phyloP scores from a whole-genome alignment of 2,888 invertebrate species.

The Drosophila lutescens region DNA sequence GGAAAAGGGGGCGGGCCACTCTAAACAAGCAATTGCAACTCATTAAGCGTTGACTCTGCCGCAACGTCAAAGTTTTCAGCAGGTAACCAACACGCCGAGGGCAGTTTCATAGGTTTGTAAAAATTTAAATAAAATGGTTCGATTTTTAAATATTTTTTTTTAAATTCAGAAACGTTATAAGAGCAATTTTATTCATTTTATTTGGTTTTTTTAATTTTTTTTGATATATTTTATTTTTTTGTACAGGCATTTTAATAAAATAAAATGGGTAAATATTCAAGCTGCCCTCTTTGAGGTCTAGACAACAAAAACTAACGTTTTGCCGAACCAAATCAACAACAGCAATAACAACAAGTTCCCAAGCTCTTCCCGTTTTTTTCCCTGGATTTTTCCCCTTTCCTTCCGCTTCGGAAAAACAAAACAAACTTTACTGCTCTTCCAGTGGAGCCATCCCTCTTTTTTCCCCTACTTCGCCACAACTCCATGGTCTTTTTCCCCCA shows the following conservation, averaged over 20 bases:
- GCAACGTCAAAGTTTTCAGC: slow-evolving; percentile 54
- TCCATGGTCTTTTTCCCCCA: slow-evolving; percentile 9
- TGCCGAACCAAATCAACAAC: slow-evolving; percentile 32
- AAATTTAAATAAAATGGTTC: neutral
- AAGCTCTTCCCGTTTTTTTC: slow-evolving; percentile 14
- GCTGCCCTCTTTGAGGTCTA: slow-evolving; percentile 3
- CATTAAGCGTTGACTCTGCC: slow-evolving; percentile 70
- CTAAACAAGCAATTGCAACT: slow-evolving; percentile 74
- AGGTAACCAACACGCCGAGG: slow-evolving; percentile 42
- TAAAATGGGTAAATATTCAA: neutral
- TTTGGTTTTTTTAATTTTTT: no score
- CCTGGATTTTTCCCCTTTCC: neutral
- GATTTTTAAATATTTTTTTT: no score
- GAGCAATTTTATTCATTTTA: no score
- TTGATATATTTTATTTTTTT: no score
- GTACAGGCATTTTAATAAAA: no score
- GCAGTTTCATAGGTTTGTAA: neutral
- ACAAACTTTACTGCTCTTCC: slow-evolving; percentile 36
- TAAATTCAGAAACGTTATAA: no score
- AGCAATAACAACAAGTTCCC: slow-evolving; percentile 32
- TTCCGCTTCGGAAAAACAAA: slow-evolving; percentile 1
- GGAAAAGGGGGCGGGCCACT: slow-evolving; percentile 24
- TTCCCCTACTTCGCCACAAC: neutral
- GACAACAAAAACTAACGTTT: slow-evolving; percentile 37
- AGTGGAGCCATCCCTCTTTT: slow-evolving; percentile 13